A percentile compares a stretch with the other conserved stretches of the same genome.
phyloP scores from a whole-genome alignment of 2,888 invertebrate species.

The Candidula unifasciata region DNA sequence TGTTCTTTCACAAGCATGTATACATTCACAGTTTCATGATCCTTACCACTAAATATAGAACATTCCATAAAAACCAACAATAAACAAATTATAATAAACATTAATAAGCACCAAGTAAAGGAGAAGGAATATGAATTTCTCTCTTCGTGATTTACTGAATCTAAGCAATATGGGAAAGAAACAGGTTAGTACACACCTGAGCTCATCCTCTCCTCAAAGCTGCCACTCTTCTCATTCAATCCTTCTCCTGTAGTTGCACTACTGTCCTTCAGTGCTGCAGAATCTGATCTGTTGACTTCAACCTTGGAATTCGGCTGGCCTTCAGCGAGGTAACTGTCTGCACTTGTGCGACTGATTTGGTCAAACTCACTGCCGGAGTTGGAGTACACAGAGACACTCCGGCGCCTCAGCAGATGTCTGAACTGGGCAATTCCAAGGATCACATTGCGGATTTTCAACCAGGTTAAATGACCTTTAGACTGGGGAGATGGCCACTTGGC shows the following conservation, averaged over 20 bases:
- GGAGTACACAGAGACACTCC: slow-evolving; percentile 74
- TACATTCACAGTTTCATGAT: too few relatives aligned
- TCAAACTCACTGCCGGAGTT: slow-evolving; percentile 77
- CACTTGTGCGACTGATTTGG: slow-evolving; percentile 72
- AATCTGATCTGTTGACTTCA: slow-evolving; percentile 54
- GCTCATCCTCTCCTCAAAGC: slow-evolving; percentile 55
- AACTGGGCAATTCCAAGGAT: slow-evolving; percentile 94
- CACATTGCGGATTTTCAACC: slow-evolving; percentile 95
- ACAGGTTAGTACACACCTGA: slow-evolving; percentile 43
- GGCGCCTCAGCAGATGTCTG: slow-evolving; percentile 83
- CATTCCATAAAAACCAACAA: too few relatives aligned
- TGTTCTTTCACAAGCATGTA: too few relatives aligned
- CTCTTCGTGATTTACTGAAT: too few relatives aligned
- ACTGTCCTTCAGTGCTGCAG: not conserved
- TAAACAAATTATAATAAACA: too few relatives aligned
- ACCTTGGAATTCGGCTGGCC: slow-evolving; percentile 45
- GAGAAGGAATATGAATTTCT: too few relatives aligned
- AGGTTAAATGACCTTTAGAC: slow-evolving; percentile 88
- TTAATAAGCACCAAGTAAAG: too few relatives aligned
- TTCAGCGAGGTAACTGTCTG: slow-evolving; percentile 74
- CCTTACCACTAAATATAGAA: too few relatives aligned
- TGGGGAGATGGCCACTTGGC: slow-evolving; percentile 93
- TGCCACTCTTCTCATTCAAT: slow-evolving; percentile 39
- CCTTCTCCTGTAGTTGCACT: not conserved
- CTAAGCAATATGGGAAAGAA: not conserved